Base-by-base conservation (phyloP, 2,113 vertebrate species). In the Chelonoidis abingdonii region DNA sequence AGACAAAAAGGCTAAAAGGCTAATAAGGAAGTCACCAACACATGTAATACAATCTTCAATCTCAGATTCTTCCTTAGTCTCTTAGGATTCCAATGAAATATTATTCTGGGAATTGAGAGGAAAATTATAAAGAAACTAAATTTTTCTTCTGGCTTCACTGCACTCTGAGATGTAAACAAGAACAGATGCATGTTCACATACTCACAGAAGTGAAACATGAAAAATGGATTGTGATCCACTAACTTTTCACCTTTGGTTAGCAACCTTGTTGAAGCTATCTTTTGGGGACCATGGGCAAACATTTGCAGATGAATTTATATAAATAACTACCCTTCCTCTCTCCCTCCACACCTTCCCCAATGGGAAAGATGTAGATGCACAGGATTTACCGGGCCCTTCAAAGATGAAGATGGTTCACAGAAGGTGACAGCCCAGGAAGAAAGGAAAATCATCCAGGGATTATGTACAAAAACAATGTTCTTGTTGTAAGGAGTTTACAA, bases 311-410 rank as follows among this genome's bases (percentile, higher is more conserved):
- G 8, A 2, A 72, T 84, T 13, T 72, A 41, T 1, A 0, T 22
- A 19, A 21, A 72, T n/a, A 69, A 69, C 35, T 65, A 14, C 31
- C 62, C 7, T 65, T 65, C 62, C 62, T 65, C 7, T n/a, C 14
- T 69, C 62, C 62, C 17, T 2, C 65, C n/a, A 72, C 65, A 38
- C 19, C n/a, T 72, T 38, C 4, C n/a, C 65, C 9, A 3, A 72
- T 38, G n/a, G 35, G n/a, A 72, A 69, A 2, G 31, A 11, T 22
- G 8, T 29, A 0, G 3, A 80, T 38, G 3, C 2, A 12, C 19
- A 50, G 27, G 2, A 10, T 47, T 87, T 59, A 14, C 41, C 17
- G 49, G 16, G 53, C 1, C 0, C 4, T 44, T 72, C 65, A 69
- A 5, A 72, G 8, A 8, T 10, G 14, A 19, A 86, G 14, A 16